Evolutionary conservation across 2,113 vertebrate genomes (phyloP).

Genomic region (Neodon shergylaensis): DNA sequence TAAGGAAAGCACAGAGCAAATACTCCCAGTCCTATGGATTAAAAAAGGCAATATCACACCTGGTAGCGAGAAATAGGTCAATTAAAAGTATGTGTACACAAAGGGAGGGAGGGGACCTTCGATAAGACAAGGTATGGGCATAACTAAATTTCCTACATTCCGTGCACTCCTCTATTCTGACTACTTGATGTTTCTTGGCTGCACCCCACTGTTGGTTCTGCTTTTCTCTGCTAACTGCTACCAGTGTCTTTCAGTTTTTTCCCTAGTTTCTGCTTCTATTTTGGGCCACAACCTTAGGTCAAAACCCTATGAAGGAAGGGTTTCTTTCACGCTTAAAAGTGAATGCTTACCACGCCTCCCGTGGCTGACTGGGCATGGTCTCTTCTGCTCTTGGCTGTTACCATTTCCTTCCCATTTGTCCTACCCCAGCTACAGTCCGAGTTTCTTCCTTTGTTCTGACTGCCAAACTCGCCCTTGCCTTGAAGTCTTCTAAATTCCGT

Average conservation of each 20-base stretch:
- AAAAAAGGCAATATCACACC: not conserved
- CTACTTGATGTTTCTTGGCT: not conserved
- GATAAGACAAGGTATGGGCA: not conserved
- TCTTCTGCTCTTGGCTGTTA: not conserved
- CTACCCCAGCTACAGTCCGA: not conserved
- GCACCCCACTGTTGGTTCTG: not conserved
- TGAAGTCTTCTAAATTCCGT: not conserved
- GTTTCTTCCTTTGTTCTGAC: not conserved
- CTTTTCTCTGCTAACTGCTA: not conserved
- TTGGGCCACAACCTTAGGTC: not conserved
- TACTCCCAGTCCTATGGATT: not conserved
- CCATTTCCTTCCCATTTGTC: not conserved
- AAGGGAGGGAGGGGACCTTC: not conserved
- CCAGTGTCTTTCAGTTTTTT: not conserved
- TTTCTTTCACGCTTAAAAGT: not conserved
- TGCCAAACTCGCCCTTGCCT: not conserved
- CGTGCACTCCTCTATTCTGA: not conserved
- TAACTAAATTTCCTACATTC: not conserved
- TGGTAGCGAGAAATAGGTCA: not conserved
- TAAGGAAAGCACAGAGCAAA: not conserved
- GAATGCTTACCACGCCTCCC: not conserved
- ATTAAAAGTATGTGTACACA: not conserved
- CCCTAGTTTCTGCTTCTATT: conserved; percentile 13
- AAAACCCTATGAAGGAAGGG: not conserved
- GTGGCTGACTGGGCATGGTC: not conserved